phyloP scores from a whole-genome alignment of 2,797 vertebrate species.

The Psittacula echo region DNA sequence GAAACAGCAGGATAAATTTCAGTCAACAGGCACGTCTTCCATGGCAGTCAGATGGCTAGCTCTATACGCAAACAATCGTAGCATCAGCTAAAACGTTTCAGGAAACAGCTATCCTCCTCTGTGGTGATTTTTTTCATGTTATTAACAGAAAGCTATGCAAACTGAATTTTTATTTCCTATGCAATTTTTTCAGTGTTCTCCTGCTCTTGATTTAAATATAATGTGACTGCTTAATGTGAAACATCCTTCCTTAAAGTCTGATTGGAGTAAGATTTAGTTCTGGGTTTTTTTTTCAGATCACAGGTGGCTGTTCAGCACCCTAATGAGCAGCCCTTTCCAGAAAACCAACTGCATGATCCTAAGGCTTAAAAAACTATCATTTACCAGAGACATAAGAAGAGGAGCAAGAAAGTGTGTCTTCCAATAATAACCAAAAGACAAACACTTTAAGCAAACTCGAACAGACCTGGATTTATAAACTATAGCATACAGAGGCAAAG shows the following conservation, averaged over 20 bases:
- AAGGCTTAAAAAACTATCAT: background rate
- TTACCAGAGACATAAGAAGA: background rate
- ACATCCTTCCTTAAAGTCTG: background rate
- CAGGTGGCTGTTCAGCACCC: background rate
- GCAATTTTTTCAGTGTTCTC: background rate
- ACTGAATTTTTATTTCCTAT: background rate
- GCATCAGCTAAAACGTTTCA: background rate
- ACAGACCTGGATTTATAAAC: background rate
- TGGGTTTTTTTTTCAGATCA: background rate
- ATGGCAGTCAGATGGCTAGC: background rate
- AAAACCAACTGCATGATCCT: background rate
- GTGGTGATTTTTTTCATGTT: background rate
- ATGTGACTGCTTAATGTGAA: background rate
- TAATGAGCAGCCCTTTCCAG: background rate
- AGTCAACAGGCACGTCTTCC: background rate
- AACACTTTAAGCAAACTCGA: background rate
- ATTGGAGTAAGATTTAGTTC: background rate
- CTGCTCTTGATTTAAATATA: background rate
- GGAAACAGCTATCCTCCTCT: background rate
- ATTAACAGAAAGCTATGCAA: background rate
- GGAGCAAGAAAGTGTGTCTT: background rate
- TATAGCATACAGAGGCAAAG: background rate
- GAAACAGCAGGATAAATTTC: background rate
- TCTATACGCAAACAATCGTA: background rate
- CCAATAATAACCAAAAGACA: background rate